phyloP scores from a whole-genome alignment of 1,140 invertebrate genomes.

The Magallana angulata region DNA sequence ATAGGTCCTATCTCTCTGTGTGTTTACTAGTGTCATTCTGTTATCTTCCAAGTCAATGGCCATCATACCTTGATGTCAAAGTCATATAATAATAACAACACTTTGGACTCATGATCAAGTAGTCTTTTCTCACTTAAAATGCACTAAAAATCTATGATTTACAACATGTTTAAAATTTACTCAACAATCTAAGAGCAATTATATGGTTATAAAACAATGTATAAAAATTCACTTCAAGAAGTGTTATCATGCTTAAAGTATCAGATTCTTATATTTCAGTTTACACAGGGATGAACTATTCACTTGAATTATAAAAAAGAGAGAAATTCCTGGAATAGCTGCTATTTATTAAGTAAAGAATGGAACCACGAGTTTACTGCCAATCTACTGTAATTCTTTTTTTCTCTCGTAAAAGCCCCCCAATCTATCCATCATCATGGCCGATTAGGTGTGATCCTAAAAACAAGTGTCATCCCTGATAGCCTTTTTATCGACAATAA shows the following conservation, averaged over 20 bases:
- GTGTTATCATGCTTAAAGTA: not conserved
- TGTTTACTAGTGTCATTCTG: too few species aligned
- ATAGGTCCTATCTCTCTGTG: too few species aligned
- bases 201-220: too few species aligned
- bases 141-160: too few species aligned
- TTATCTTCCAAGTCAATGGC: too few species aligned
- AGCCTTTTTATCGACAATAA: slow-evolving; percentile 15
- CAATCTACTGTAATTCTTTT: not conserved
- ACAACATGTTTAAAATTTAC: too few species aligned
- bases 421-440: slow-evolving; percentile 17
- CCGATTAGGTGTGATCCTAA: slow-evolving; percentile 1
- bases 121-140: too few species aligned
- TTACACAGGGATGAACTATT: not conserved
- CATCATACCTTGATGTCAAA: too few species aligned
- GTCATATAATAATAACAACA: too few species aligned
- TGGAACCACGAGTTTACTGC: not conserved
- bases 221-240: too few species aligned
- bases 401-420: not conserved
- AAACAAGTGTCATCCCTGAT: not conserved
- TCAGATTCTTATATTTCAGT: not conserved
- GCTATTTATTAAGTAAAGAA: not conserved
- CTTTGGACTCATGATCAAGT: too few species aligned
- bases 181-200: too few species aligned
- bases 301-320: not conserved
- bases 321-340: not conserved